A percentile compares a stretch with the other conserved stretches of the same genome.
These are phyloP conservation scores for Anguilla rostrata DNA, from an alignment of 2,113 vertebrate species.

Conservation along the genomic window DNA sequence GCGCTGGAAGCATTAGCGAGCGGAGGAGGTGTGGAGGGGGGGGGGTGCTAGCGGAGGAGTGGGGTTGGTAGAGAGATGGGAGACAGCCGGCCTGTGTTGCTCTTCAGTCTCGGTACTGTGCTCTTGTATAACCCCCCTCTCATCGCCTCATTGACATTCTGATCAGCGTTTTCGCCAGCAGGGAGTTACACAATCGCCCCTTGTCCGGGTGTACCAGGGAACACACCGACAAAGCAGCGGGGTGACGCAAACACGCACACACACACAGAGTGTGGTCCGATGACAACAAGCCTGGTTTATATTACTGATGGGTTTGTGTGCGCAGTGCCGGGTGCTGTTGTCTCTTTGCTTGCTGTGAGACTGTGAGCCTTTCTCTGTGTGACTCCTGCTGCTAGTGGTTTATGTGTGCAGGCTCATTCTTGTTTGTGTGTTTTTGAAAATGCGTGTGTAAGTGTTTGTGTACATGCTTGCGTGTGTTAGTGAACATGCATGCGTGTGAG, in stretches of 20 bases:
- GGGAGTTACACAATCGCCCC: constrained; percentile 1
- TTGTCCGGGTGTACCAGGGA: neutral
- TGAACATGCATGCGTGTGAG: neutral
- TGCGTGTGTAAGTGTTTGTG: neutral
- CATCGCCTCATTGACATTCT: constrained; percentile 10
- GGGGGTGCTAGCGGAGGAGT: neutral
- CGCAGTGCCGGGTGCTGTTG: neutral
- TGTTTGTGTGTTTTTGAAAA: neutral
- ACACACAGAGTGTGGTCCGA: neutral
- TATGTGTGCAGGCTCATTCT: neutral
- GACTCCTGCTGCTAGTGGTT: neutral
- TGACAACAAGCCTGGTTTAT: neutral
- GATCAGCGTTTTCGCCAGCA: neutral
- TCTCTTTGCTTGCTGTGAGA: neutral
- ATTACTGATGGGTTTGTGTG: neutral
- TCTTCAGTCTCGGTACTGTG: neutral
- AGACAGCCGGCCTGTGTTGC: neutral
- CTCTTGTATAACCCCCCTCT: constrained; percentile 3
- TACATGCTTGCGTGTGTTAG: neutral
- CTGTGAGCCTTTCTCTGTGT: neutral
- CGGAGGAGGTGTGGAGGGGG: neutral
- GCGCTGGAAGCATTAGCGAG: neutral
- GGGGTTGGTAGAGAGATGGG: neutral
- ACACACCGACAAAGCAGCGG: neutral
- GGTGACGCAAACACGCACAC: neutral